phyloP scores from a whole-genome alignment of 2,797 vertebrate genomes.

The Zenarchopterus dispar region DNA sequence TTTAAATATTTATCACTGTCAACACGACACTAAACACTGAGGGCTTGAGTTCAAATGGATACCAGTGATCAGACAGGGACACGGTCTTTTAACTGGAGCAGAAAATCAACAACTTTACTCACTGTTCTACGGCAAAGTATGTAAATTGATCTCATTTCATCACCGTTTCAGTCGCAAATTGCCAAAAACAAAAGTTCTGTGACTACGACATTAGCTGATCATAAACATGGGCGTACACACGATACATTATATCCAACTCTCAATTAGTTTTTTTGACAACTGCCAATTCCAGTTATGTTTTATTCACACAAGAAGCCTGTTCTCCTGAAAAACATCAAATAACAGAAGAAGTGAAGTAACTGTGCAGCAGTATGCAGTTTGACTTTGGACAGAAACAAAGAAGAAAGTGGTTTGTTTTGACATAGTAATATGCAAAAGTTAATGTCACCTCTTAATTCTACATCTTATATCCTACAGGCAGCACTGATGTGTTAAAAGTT shows the following conservation, averaged over 20 bases:
- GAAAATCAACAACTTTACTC: too few relatives aligned
- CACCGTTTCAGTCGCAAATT: neutral
- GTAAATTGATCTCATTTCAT: neutral
- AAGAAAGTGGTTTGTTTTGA: neutral
- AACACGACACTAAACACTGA: neutral
- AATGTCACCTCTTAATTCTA: too few relatives aligned
- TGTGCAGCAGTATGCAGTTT: neutral
- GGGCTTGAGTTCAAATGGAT: too few relatives aligned
- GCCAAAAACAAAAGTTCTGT: neutral
- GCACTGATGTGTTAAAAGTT: too few relatives aligned
- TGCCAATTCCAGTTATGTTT: neutral
- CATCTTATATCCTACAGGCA: too few relatives aligned
- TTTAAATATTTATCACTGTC: constrained; percentile 13
- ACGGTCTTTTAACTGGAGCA: too few relatives aligned
- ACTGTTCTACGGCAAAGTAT: neutral
- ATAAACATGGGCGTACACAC: neutral
- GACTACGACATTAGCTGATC: neutral
- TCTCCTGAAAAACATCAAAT: neutral
- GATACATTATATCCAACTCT: neutral
- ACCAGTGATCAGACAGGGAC: too few relatives aligned
- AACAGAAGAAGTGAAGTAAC: neutral
- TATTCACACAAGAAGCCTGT: neutral
- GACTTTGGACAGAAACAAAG: neutral
- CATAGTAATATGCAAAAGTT: too few relatives aligned
- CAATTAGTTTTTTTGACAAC: neutral